Base-by-base conservation (phyloP, 1,140 invertebrate genomes). In the Bombus sylvicola region DNA sequence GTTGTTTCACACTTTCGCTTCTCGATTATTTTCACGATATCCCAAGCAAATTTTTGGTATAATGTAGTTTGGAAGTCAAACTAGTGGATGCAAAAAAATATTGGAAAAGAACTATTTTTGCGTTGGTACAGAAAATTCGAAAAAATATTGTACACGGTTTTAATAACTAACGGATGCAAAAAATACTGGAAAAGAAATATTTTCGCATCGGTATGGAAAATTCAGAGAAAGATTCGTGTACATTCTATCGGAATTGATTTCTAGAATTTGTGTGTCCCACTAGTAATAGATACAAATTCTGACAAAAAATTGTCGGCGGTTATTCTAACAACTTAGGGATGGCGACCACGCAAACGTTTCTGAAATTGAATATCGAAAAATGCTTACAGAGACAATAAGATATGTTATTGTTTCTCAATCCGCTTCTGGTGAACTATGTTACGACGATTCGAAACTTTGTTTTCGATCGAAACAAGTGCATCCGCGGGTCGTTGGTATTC, bases 361-460 rank as follows among this genome's bases (percentile, higher is more conserved):
- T 39, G 34, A 25, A 71, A 71, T 71, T 28, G 68, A 71, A 31
- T 5, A 34, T 62, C 34, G 68, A 37, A 28, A 43, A 39, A 12
- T 22, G 34, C 34, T n/a, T 39, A 10, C 9, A n/a, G 25, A 68
- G n/a, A 68, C 73, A 28, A 39, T 39, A 77, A 76, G 66, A 18
- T 39, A 68, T 31, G 71, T 9, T n/a, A 25, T 66, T 76, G 41
- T 76, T 66, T 25, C 28, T 31, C 41, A 47, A 68, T 57, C 3
- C 4, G 74, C 18, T 69, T 13, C 0, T 41, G 9, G 31, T 31
- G 28, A n/a, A 57, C 25, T 31, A 59, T 31, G 39, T 77, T 76
- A 77, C 62, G 13, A 18, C 25, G 28, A 68, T 82, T 34, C 43
- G 34, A 31, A 83, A 77, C 62, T 83, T 83, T 69, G 62, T 77